phyloP scores from a whole-genome alignment of 2,113 vertebrate species.

The Turdus rufiventris region DNA sequence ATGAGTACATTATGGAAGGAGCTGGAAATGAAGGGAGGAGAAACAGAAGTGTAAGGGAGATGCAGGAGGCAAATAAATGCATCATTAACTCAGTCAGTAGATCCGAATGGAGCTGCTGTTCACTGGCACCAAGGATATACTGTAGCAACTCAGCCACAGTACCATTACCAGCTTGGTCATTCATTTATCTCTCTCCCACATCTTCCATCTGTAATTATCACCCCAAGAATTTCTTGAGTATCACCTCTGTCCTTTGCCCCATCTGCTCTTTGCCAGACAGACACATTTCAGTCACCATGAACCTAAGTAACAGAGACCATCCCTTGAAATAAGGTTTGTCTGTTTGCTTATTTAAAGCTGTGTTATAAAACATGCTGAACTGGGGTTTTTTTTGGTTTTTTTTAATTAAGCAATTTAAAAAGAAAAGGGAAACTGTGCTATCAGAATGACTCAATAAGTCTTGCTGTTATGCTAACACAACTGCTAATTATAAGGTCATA shows the following conservation, averaged over 20 bases:
- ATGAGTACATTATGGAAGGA: neutral
- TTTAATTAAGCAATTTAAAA: neutral
- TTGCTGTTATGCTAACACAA: neutral
- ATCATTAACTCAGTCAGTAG: neutral
- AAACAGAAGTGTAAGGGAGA: neutral
- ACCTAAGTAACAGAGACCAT: neutral
- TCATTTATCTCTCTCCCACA: neutral
- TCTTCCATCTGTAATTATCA: neutral
- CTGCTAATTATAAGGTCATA: conserved; percentile 32
- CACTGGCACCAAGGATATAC: neutral
- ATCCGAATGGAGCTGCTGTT: neutral
- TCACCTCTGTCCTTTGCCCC: neutral
- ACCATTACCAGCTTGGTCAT: neutral
- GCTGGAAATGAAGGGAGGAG: neutral
- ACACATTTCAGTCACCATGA: neutral
- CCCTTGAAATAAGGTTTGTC: neutral
- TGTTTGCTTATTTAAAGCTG: conserved; percentile 11
- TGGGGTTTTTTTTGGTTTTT: neutral
- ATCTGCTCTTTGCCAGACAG: neutral
- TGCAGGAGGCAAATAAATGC: neutral
- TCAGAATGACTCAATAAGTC: conserved; percentile 12
- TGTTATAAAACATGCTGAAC: neutral
- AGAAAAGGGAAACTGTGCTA: neutral
- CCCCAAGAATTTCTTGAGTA: neutral
- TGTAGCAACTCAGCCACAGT: neutral